A percentile compares a stretch with the other conserved stretches of the same genome.
Conservation (phyloP, 92 coral and sea anemone genomes). For the Diadumene lineata region DNA sequence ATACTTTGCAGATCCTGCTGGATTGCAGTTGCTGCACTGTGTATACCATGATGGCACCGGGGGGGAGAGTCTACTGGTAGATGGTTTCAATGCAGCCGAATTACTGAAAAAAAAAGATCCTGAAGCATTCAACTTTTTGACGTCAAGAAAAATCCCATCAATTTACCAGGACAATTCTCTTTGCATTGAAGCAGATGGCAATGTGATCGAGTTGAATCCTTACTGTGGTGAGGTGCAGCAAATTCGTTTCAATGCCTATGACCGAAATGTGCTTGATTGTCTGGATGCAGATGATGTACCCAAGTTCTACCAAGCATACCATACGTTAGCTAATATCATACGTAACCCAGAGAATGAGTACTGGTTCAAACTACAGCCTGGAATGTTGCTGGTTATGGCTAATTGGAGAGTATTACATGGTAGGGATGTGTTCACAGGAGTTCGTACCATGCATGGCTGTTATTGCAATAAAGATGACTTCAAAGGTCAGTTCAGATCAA, state of each 20-base stretch:
- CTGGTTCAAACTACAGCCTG: slow-evolving; percentile 76
- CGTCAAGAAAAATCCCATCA: slow-evolving; percentile 59
- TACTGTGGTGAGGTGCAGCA: slow-evolving; percentile 44
- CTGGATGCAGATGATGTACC: slow-evolving; percentile 51
- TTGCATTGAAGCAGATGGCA: slow-evolving; percentile 65
- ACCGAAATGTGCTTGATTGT: slow-evolving; percentile 59
- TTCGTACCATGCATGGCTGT: slow-evolving; percentile 68
- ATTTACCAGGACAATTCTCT: slow-evolving; percentile 49
- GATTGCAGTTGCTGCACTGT: slow-evolving; percentile 76
- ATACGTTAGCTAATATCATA: slow-evolving; percentile 47
- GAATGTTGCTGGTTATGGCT: slow-evolving; percentile 53
- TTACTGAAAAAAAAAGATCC: slow-evolving; percentile 50
- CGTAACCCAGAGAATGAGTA: slow-evolving; percentile 67
- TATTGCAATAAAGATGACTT: slow-evolving; percentile 74
- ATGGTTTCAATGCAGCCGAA: slow-evolving; percentile 84
- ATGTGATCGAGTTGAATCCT: slow-evolving; percentile 70
- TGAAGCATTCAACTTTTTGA: slow-evolving; percentile 63
- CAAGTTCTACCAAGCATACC: slow-evolving; percentile 64
- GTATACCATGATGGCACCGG: slow-evolving; percentile 71
- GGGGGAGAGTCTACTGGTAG: slow-evolving; percentile 72
- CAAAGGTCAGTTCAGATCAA: slow-evolving; percentile 57
- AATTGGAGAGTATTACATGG: slow-evolving; percentile 92
- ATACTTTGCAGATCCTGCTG: slow-evolving; percentile 69
- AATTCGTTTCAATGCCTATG: slow-evolving; percentile 74
- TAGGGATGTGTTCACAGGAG: slow-evolving; percentile 69